Conservation (phyloP, 2,888 invertebrate genomes). For the Oxytorus armatus region DNA sequence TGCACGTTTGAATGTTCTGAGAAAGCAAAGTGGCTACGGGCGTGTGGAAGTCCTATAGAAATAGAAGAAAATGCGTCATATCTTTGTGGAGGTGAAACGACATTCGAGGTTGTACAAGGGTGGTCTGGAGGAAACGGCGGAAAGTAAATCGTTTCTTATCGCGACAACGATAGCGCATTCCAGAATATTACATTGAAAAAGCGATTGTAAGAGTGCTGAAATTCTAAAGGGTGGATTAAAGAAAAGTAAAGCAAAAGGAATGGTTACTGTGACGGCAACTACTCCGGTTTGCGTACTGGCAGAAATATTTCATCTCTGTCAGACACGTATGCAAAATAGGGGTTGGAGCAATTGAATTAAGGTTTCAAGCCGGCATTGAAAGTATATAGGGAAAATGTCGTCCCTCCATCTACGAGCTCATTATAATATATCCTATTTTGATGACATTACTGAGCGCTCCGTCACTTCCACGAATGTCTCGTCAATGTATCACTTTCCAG, state of each 20-base stretch:
- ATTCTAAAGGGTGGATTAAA: conserved; percentile 13
- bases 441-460: conserved; percentile 54
- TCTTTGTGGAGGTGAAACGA: neutral
- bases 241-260: conserved; percentile 17
- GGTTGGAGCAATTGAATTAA: conserved; percentile 35
- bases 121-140: neutral
- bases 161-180: neutral
- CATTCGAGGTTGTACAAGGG: neutral
- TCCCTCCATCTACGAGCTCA: conserved; percentile 43
- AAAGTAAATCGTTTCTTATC: neutral
- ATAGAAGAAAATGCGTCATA: neutral
- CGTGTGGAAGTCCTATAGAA: no score
- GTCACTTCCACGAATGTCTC: conserved; percentile 51
- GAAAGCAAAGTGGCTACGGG: no score
- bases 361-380: conserved; percentile 14
- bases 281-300: no score
- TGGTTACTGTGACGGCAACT: conserved; percentile 13
- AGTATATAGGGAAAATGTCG: conserved; percentile 33
- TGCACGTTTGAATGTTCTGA: no score
- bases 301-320: conserved; percentile 32
- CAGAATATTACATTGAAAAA: conserved; percentile 8
- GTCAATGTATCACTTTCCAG: conserved; percentile 16
- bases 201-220: neutral
- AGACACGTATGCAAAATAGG: conserved; percentile 12
- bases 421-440: conserved; percentile 8